A percentile compares a stretch with the other conserved stretches of the same genome.
Evolutionary conservation across 2,888 invertebrate species (phyloP).

Genomic region (Chrysotoxum bicinctum): DNA sequence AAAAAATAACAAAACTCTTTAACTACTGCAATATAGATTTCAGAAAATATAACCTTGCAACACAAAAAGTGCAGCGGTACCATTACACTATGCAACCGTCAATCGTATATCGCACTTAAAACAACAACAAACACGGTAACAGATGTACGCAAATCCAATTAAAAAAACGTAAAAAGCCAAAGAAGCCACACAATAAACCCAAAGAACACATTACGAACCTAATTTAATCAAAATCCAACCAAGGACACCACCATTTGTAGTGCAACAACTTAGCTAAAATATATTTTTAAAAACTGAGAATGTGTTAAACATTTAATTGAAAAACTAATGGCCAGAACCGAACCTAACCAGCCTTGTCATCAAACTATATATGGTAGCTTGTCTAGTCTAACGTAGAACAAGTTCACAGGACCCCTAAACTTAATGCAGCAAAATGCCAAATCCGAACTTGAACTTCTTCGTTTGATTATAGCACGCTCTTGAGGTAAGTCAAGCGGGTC

Average conservation of each 20-base stretch:
- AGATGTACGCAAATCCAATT: conserved; percentile 14
- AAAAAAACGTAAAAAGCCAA: neutral
- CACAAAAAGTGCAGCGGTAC: conserved; percentile 14
- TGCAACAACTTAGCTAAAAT: neutral
- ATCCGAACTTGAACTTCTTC: conserved; percentile 23
- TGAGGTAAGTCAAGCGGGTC: conserved; percentile 21
- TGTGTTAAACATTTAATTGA: neutral
- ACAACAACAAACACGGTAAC: conserved; percentile 1
- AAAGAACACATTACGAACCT: neutral
- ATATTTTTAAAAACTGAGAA: neutral
- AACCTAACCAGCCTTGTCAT: conserved; percentile 4
- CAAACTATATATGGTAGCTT: neutral
- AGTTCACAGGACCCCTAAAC: neutral
- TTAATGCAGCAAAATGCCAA: neutral
- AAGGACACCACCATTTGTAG: neutral
- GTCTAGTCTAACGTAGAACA: neutral
- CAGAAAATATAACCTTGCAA: conserved; percentile 8
- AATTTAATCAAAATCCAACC: conserved; percentile 10
- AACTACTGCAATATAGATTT: neutral
- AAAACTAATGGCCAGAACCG: neutral
- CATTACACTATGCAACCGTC: neutral
- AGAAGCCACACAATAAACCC: conserved; percentile 13
- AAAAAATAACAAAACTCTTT: neutral
- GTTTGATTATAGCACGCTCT: neutral
- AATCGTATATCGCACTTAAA: neutral